Percentiles rank a stretch among this genome's conserved stretches.
Evolutionary conservation across 2,888 invertebrate genomes (phyloP).

Genomic region (Andricus curvator): DNA sequence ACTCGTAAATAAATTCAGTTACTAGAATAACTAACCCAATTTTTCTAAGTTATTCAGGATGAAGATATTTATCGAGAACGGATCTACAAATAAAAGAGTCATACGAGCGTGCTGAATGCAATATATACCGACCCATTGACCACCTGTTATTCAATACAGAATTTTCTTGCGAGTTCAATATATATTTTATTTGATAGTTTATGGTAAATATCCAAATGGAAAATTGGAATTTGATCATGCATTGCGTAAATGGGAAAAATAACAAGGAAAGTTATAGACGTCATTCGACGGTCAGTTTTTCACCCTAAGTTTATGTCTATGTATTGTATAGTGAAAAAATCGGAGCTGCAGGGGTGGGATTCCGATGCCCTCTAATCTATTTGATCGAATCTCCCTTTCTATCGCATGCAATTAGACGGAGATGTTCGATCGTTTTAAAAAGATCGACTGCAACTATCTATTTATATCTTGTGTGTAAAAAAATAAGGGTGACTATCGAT

Average conservation of each 20-base stretch:
- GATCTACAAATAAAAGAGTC: no score
- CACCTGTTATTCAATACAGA: neutral
- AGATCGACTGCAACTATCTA: no score
- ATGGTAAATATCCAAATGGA: neutral
- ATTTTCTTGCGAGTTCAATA: neutral
- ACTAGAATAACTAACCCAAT: no score
- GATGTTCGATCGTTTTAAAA: no score
- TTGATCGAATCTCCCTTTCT: no score
- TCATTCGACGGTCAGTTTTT: neutral
- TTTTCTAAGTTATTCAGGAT: no score
- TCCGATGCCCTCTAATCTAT: no score
- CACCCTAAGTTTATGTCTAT: neutral
- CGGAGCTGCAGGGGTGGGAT: no score
- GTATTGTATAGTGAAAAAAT: no score
- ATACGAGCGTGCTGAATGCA: neutral
- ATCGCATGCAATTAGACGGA: no score
- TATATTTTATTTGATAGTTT: neutral
- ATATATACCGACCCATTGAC: conserved; percentile 1
- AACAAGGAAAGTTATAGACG: neutral
- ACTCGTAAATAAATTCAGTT: no score
- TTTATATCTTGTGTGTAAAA: neutral
- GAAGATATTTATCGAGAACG: no score
- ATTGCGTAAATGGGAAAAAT: neutral
- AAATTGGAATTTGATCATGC: neutral
- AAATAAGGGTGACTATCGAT: neutral